Conservation (phyloP, 2,797 vertebrate species). For the Staurois parvus region DNA sequence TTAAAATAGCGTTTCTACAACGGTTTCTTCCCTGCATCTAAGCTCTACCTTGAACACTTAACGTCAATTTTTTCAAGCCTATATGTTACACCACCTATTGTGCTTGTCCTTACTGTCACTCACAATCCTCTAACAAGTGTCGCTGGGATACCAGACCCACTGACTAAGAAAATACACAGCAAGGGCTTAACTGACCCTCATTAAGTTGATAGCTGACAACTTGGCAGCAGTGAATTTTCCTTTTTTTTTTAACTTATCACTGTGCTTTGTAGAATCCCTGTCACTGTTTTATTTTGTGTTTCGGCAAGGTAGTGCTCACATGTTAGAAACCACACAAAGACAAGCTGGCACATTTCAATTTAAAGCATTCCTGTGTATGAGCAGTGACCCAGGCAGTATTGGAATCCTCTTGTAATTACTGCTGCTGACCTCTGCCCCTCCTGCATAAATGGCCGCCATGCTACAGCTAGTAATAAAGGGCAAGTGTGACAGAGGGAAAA, state of each 20-base stretch:
- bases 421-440: conserved; percentile 14
- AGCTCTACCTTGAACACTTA: conserved; percentile 5
- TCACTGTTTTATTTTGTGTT: conserved; percentile 38
- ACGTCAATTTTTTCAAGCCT: conserved; percentile 5
- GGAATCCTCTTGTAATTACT: conserved; percentile 34
- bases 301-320: conserved; percentile 29
- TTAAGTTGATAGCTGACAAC: conserved; percentile 51
- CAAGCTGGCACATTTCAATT: conserved; percentile 36
- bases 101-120: conserved; percentile 40
- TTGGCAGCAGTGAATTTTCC: conserved; percentile 30
- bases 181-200: conserved; percentile 44
- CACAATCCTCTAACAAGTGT: conserved; percentile 29
- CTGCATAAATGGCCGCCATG: not conserved
- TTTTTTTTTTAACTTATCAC: conserved; percentile 37
- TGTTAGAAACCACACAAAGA: conserved; percentile 11
- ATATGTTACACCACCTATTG: conserved; percentile 18
- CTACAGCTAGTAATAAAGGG: conserved; percentile 1
- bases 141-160: conserved; percentile 9
- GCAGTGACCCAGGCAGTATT: conserved; percentile 35
- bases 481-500: too few relatives aligned
- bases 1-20: not conserved
- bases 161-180: conserved; percentile 42
- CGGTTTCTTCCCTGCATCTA: not conserved
- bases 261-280: conserved; percentile 23
- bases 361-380: conserved; percentile 42